Evolutionary conservation across 2,797 vertebrate genomes (phyloP).

Genomic region (Sebastes goodei): DNA sequence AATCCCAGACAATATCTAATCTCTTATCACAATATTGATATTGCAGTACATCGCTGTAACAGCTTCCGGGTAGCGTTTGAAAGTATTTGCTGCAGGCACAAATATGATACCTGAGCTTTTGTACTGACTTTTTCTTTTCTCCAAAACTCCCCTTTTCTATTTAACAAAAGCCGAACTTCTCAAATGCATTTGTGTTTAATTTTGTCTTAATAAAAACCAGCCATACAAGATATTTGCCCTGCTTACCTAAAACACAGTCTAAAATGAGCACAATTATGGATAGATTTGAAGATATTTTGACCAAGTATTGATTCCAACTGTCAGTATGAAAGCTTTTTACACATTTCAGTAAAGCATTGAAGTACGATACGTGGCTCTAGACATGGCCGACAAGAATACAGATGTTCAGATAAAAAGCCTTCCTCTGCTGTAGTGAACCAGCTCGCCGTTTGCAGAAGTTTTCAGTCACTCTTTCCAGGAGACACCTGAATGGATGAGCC

Average conservation of each 20-base stretch:
- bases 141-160: not conserved
- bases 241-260: not conserved
- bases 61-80: not conserved
- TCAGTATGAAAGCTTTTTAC: not conserved
- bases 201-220: not conserved
- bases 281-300: not conserved
- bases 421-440: not conserved
- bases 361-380: accelerated
- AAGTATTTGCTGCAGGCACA: not conserved
- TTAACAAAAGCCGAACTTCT: not conserved
- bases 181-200: not conserved
- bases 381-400: not conserved
- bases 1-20: not conserved
- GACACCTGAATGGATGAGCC: constrained; percentile 39
- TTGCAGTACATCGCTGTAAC: not conserved
- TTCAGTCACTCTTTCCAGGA: constrained; percentile 32
- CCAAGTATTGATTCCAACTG: too few relatives aligned
- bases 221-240: not conserved
- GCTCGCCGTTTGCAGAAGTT: constrained; percentile 33
- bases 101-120: not conserved
- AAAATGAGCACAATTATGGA: not conserved
- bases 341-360: not conserved
- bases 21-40: not conserved
- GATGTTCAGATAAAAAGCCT: not conserved
- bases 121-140: not conserved